Base-by-base conservation (phyloP, 2,797 vertebrate genomes). In the Cyclura pinguis region DNA sequence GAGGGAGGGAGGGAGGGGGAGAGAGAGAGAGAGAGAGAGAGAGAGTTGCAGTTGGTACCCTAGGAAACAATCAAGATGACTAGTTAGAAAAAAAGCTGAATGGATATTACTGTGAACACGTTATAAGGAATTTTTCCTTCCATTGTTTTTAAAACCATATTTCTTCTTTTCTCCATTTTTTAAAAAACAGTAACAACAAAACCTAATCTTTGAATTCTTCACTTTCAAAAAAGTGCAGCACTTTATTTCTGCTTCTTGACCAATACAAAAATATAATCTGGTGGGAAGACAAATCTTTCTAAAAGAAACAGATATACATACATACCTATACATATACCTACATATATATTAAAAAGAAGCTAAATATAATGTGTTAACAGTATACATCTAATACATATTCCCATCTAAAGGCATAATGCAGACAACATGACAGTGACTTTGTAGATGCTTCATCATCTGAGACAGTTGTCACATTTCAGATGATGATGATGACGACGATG, bases 391-490 rank as follows among this genome's bases (percentile, higher is more conserved):
- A 12, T 24, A 47, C 13, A 4, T 78, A 50, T 78, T 50, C 29
- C 67, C 29, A 32, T 10, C 27, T 69, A 69, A 50, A 62, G 24
- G 42, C 7, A 18, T 47, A 84, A 50, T 50, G 38, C 83, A 69
- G 42, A 10, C 3, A 4, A 38, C 29, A n/a, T 84, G 62, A 29
- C 64, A 69, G 50, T 69, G 64, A 47, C 14, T 84, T 9, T 84
- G 83, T 69, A 69, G 67, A 84, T 84, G 83, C 64, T 84, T 84
- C 62, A 84, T 84, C 27, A 64, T 38, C 9, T 78, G 76, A 62
- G 47, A 50, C 6, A 27, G 62, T 38, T 84, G 83, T 84, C 82
- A 69, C 47, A 27, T 84, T 84, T 84, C 13, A 35, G 29, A 27
- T 84, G 82, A 69, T 69, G 67, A 57, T 80, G 27, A 52, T 29